Conservation (phyloP, 2,888 invertebrate species). For the Matsumyia berberina region DNA sequence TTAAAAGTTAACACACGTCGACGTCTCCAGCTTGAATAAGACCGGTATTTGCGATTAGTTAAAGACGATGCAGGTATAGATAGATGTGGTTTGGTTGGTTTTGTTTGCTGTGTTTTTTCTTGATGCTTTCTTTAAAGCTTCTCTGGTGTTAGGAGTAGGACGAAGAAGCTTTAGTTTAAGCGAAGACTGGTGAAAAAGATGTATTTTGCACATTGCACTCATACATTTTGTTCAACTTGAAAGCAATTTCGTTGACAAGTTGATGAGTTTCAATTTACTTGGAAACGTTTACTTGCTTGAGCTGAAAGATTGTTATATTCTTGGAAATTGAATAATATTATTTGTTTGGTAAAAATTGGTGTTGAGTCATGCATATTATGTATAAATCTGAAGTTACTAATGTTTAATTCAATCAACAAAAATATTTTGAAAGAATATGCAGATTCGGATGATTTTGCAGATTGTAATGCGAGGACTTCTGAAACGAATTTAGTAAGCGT, state of each 20-base stretch:
- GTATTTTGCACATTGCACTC: conserved; percentile 3
- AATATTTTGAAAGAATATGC: neutral
- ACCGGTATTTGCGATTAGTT: conserved; percentile 67
- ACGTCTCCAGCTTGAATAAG: conserved; percentile 46
- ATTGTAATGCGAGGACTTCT: too few relatives aligned
- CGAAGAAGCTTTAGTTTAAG: conserved; percentile 24
- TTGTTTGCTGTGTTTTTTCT: conserved; percentile 6
- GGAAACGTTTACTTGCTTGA: conserved; percentile 9
- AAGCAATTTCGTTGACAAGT: conserved; percentile 17
- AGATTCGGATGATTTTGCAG: neutral
- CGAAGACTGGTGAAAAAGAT: neutral
- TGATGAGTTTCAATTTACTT: conserved; percentile 12
- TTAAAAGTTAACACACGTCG: conserved; percentile 57
- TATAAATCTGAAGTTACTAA: neutral
- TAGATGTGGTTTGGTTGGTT: conserved; percentile 57
- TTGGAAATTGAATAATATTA: neutral
- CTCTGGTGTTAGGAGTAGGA: neutral
- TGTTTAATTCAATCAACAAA: neutral
- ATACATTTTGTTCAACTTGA: neutral
- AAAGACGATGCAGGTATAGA: conserved; percentile 41
- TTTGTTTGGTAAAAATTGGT: neutral
- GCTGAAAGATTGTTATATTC: neutral
- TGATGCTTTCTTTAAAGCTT: conserved; percentile 37
- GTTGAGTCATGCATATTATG: conserved; percentile 10
- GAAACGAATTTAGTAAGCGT: too few relatives aligned